Conservation (phyloP, 2,888 invertebrate species). For the Adelognathus sp. region DNA sequence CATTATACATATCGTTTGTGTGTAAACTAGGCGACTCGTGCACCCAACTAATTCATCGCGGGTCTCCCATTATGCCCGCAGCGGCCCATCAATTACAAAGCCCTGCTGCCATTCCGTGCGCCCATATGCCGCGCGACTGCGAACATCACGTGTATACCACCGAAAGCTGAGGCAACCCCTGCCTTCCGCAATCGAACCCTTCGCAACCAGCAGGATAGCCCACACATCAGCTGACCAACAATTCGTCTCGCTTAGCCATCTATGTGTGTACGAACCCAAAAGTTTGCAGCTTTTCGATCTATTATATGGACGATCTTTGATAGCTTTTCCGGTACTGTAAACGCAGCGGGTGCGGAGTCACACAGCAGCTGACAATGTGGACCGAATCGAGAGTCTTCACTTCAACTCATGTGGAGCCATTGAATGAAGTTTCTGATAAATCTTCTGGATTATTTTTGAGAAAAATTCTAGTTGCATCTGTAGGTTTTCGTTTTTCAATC, state of each 20-base stretch:
- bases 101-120: constrained; percentile 28
- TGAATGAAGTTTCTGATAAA: too few species aligned
- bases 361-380: background rate
- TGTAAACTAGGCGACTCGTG: constrained; percentile 18
- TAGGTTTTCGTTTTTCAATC: too few species aligned
- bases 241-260: constrained; percentile 27
- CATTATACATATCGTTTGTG: constrained; percentile 40
- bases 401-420: too few species aligned
- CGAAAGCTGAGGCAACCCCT: background rate
- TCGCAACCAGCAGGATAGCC: background rate
- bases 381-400: too few species aligned
- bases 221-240: background rate
- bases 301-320: background rate
- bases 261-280: background rate
- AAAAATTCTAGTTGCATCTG: too few species aligned
- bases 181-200: constrained; percentile 7
- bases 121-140: constrained; percentile 52
- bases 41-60: constrained; percentile 49
- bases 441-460: too few species aligned
- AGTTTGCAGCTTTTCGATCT: background rate
- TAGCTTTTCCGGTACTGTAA: background rate
- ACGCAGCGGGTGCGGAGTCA: background rate
- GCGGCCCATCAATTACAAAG: constrained; percentile 41
- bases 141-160: background rate
- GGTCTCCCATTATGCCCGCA: constrained; percentile 31